phyloP scores from a whole-genome alignment of 2,888 invertebrate species.

The Brachypterus glaber region DNA sequence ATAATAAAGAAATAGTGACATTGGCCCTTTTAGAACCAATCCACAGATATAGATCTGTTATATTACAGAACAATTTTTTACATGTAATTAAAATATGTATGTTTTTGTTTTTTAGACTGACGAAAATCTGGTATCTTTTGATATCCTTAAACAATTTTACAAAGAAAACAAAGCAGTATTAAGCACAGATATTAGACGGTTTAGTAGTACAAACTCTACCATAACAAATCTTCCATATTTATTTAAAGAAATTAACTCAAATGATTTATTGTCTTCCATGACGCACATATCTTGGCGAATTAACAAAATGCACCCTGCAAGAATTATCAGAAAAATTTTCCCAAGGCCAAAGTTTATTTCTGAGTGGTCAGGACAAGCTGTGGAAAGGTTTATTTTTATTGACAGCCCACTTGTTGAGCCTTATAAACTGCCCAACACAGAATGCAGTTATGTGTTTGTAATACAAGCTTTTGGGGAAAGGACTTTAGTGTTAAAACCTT shows the following conservation, averaged over 20 bases:
- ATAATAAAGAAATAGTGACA: too few species aligned
- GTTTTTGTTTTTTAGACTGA: conserved; percentile 46
- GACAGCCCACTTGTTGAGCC: conserved; percentile 58
- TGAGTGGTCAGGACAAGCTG: conserved; percentile 59
- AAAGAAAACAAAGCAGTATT: conserved; percentile 49
- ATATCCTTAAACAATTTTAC: conserved; percentile 50
- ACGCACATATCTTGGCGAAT: conserved; percentile 54
- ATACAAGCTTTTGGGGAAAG: conserved; percentile 65
- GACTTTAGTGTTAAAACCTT: conserved; percentile 63
- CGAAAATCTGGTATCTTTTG: conserved; percentile 46
- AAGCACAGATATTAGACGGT: conserved; percentile 52
- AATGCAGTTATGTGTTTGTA: conserved; percentile 72
- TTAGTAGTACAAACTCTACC: conserved; percentile 37
- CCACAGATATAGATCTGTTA: too few species aligned
- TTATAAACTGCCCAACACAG: conserved; percentile 67
- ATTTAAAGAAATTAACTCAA: conserved; percentile 19
- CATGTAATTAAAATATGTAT: too few species aligned
- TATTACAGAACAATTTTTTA: too few species aligned
- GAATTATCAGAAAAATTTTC: conserved; percentile 62
- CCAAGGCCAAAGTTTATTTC: conserved; percentile 57
- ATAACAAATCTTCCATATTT: conserved; percentile 27
- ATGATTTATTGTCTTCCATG: conserved; percentile 23
- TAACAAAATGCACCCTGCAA: conserved; percentile 65
- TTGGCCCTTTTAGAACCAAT: too few species aligned
- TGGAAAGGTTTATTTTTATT: conserved; percentile 62